Percentiles rank a stretch among this genome's conserved stretches.
Conservation (phyloP, 2,113 vertebrate genomes). For the Mormyrus lacerda region DNA sequence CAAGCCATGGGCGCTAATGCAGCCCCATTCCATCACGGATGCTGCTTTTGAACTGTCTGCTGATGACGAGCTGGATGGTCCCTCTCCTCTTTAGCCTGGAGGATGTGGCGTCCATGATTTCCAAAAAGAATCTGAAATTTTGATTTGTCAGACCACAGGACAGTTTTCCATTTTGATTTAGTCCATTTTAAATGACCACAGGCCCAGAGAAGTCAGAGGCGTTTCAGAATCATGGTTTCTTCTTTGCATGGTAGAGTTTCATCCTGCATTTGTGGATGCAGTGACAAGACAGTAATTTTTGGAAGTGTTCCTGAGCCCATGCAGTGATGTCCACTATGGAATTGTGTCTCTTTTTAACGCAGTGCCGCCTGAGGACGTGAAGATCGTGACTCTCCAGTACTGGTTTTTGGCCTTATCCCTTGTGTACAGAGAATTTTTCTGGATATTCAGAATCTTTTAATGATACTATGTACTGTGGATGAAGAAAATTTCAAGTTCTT, state of each 20-base stretch:
- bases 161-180: neutral
- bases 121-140: neutral
- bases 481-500: neutral
- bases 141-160: neutral
- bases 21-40: neutral
- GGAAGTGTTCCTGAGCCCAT: neutral
- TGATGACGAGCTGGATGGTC: neutral
- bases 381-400: neutral
- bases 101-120: neutral
- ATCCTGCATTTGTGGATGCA: neutral
- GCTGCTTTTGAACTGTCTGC: neutral
- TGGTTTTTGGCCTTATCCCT: neutral
- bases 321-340: neutral
- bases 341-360: neutral
- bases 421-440: neutral
- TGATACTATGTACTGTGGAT: too few relatives aligned
- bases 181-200: neutral
- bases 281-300: neutral
- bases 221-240: neutral
- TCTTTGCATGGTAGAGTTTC: neutral
- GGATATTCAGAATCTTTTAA: neutral
- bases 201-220: neutral
- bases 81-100: neutral
- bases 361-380: neutral
- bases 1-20: neutral